Evolutionary conservation across 2,113 vertebrate species (phyloP), one percentile per base, ranked within the genome.

Genomic region (Cochlearius cochlearius): DNA sequence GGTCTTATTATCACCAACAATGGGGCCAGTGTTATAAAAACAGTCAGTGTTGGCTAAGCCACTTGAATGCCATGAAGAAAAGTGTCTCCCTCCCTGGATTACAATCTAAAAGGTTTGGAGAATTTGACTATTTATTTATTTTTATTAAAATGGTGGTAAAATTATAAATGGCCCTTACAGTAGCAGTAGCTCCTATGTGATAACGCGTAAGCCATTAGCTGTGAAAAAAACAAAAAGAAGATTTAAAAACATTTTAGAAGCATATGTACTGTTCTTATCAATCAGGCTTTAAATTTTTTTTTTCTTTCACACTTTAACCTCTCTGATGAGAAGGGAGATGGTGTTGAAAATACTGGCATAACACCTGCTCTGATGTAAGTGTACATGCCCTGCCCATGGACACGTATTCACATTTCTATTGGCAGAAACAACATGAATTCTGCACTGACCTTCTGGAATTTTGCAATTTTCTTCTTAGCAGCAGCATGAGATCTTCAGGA

Each of bases 11-110:
- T 96, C 72, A 86, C 26, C 80, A 94, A 97, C 90, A 95, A 94
- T 92, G 72, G 56, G 89, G 18, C n/a, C 55, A 96, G 55, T 96
- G 86, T 97, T 96, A 71, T 21, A 94, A 92, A 93, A 96, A 49
- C 22, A 93, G 72, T 53, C 75, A 53, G 2, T 79, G 72, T 55
- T 60, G 68, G 32, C 78, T 95, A 64, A 85, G 43, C 29, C 47
- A 59, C 59, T 96, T 92, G 41, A 74, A 81, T 82, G 47, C 68
- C 53, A 50, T 94, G 93, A 87, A 89, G 83, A 94, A 77, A 96
- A 97, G 68, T 55, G 73, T 76, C 66, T 85, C 83, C 66, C 52
- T 85, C 34, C 56, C 66, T 95, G 86, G 62, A 84, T 84, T 94
- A 86, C 75, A 95, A 95, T 69, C 58, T 91, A 41, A 97, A 96